Evolutionary conservation across 2,113 vertebrate species (phyloP), one percentile per base, ranked within the genome.

Genomic region (Meriones unguiculatus): DNA sequence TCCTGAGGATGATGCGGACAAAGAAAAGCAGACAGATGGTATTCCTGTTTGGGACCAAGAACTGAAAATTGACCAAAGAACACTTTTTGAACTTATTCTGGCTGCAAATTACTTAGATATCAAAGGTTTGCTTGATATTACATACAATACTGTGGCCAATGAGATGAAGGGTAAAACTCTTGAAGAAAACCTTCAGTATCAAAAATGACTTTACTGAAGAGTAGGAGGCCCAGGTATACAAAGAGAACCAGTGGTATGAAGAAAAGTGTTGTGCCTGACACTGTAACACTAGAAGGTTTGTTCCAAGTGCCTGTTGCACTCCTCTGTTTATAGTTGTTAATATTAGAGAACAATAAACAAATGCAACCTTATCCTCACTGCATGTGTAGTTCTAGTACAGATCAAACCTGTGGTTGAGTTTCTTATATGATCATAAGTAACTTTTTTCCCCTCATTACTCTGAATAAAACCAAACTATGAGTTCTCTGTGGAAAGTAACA

Each of bases 191-290:
- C 20, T 99, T 99, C 98, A 99, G 99, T 98, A 99, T 99, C 97
- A 99, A 99, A 99, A 99, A 99, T 97, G 99, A 99, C 98, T 99
- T 99, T 96, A 99, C 99, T 98, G 99, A 99, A 98, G 99, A 99
- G 98, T 99, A 99, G 76, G 99, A 99, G 98, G 99, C 99, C 98
- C 99, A 99, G 99, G 99, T 99, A 99, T 99, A 99, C 98, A 99
- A 99, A 99, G 99, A 99, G 98, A 99, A 99, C 99, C 99, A 99
- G 98, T 99, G 99, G 99, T 99, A 99, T 98, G 99, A 99, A 99
- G 99, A 99, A 98, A 99, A 99, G 98, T 99, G 85, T 97, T 97
- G 95, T 98, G 98, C 98, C 98, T 98, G 98, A 99, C 98, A 98
- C 98, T 98, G 97, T 87, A 99, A 99, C 99, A 99, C 99, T 99